These are phyloP conservation scores for Pseudorectes ferrugineus DNA, from an alignment of 2,113 vertebrate species.

Conservation along the genomic window DNA sequence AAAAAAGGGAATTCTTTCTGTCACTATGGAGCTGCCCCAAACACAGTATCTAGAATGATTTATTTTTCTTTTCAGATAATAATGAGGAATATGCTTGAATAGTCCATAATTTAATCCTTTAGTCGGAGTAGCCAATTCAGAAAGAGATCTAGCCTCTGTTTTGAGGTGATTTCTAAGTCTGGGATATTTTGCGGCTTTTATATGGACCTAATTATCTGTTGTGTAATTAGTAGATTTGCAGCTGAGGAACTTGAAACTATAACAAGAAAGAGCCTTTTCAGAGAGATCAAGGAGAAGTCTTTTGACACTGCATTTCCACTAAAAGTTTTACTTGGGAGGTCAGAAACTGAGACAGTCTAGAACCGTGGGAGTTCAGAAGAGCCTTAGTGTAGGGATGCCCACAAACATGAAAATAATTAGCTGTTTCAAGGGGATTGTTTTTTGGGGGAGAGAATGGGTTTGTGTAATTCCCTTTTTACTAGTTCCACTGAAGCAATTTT, in stretches of 20 bases:
- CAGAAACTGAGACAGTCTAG: slow-evolving; percentile 12
- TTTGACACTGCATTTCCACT: not conserved
- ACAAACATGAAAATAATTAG: slow-evolving; percentile 27
- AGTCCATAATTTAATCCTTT: not conserved
- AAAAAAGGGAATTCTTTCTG: too few species aligned
- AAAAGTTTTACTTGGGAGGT: slow-evolving; percentile 1
- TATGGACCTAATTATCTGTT: not conserved
- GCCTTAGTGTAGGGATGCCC: not conserved
- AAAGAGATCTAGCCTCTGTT: not conserved
- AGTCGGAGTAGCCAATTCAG: not conserved
- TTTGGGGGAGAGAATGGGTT: not conserved
- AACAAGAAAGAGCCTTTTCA: not conserved
- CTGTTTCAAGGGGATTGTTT: not conserved
- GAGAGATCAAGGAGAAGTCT: not conserved
- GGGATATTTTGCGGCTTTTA: not conserved
- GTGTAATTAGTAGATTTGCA: not conserved
- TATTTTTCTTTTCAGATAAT: not conserved
- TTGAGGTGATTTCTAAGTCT: not conserved
- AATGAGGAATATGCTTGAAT: not conserved
- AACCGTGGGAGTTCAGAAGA: not conserved
- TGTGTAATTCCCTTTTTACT: not conserved
- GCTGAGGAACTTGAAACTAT: not conserved
- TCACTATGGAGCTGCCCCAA: not conserved
- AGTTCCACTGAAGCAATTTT: not conserved
- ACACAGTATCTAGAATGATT: not conserved